Evolutionary conservation across 2,113 vertebrate species (phyloP), one percentile per base, ranked within the genome.

Genomic region (Callipepla californica): DNA sequence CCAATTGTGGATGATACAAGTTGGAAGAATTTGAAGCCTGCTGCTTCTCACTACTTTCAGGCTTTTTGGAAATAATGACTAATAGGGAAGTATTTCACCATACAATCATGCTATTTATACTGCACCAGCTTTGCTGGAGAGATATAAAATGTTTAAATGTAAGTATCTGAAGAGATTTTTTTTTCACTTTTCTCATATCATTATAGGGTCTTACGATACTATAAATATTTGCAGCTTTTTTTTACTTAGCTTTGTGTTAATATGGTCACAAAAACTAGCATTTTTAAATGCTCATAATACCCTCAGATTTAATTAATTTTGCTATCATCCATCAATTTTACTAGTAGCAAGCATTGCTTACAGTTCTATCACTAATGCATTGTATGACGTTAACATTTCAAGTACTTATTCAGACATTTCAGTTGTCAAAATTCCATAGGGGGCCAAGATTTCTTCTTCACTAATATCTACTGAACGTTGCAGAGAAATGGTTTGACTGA

Each of bases 1-100:
- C 14, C 6, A 89, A 40, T 85, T 94, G 57, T 75, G 55, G 76
- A 18, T 65, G 53, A 74, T 73, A 44, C 3, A 78, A 92, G 57
- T 63, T 85, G 83, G 80, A 66, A 93, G 66, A 91, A 83, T 53
- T 25, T 91, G 87, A 91, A 95, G 57, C 91, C 85, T 94, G 58
- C 82, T 90, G 89, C 61, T 87, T 90, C 40, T 83, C 65, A 28
- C 57, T 84, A 76, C 73, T 94, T 88, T 90, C 69, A 94, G 69
- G 53, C 72, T 85, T 94, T 85, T 83, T 74, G 76, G 61, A 88
- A 91, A 93, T 95, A 92, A 89, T 91, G 73, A 58, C 76, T 95
- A 84, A 80, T 86, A 80, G 93, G 87, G 85, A 92, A 9, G 19
- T 86, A 80, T 83, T 51, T 80, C 85, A 83, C 68, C 40, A 34